These are phyloP conservation scores for Clivina fossor DNA, from an alignment of 2,888 invertebrate genomes.

Conservation along the genomic window DNA sequence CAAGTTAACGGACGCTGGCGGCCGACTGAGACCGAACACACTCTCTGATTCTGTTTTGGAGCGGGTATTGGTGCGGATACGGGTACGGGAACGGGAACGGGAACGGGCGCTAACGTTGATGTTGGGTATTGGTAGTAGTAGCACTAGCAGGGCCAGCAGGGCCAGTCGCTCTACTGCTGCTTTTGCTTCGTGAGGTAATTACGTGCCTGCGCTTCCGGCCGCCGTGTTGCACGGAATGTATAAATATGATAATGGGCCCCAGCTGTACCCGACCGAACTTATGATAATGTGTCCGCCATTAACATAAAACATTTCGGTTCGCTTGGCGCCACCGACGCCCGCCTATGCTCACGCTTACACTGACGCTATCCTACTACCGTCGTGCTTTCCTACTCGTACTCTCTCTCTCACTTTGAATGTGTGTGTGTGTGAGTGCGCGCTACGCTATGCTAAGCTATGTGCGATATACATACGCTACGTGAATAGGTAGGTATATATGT, in stretches of 20 bases:
- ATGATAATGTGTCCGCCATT: constrained; percentile 45
- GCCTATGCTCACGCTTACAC: constrained; percentile 9
- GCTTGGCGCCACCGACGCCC: constrained; percentile 30
- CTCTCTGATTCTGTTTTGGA: neutral
- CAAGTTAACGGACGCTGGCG: constrained; percentile 31
- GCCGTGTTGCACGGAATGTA: constrained; percentile 34
- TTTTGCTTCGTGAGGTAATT: constrained; percentile 32
- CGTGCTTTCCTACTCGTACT: too few relatives aligned
- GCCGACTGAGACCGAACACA: neutral
- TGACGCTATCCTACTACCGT: too few relatives aligned
- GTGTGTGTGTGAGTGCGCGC: neutral
- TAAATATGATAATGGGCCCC: constrained; percentile 44
- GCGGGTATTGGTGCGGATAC: neutral
- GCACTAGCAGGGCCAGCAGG: constrained; percentile 12
- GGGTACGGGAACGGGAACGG: neutral
- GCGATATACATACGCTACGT: neutral
- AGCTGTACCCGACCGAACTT: constrained; percentile 43
- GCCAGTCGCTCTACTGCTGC: too few relatives aligned
- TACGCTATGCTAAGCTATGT: too few relatives aligned
- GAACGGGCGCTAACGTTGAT: constrained; percentile 13
- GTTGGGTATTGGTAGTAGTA: constrained; percentile 23
- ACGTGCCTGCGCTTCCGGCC: constrained; percentile 34
- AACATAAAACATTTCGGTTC: constrained; percentile 43
- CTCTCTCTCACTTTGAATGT: too few relatives aligned
- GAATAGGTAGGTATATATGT: neutral